phyloP scores from a whole-genome alignment of 2,113 vertebrate genomes.

The Catharus fuscescens region DNA sequence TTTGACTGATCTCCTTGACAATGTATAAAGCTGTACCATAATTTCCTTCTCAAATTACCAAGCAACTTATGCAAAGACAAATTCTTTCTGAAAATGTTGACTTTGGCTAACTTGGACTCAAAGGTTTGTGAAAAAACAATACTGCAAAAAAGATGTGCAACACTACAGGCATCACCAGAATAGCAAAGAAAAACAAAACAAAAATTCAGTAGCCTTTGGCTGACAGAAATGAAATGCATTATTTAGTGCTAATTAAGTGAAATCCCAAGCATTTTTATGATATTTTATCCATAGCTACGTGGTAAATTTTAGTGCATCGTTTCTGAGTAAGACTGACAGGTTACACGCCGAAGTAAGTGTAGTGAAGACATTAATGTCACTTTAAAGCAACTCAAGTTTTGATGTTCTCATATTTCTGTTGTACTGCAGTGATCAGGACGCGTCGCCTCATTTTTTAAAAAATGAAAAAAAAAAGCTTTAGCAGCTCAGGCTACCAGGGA shows the following conservation, averaged over 20 bases:
- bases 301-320: not conserved
- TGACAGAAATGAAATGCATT: slow-evolving; percentile 3
- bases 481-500: not conserved
- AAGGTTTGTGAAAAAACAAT: not conserved
- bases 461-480: slow-evolving; percentile 24
- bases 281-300: not conserved
- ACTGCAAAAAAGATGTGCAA: not conserved
- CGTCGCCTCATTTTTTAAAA: not conserved
- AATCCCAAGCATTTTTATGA: not conserved
- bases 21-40: not conserved
- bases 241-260: not conserved
- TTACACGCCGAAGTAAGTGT: slow-evolving; percentile 24
- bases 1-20: not conserved
- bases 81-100: not conserved
- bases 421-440: not conserved
- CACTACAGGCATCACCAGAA: not conserved
- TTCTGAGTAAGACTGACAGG: not conserved
- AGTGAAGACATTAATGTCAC: slow-evolving; percentile 39
- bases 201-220: not conserved
- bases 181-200: slow-evolving; percentile 9
- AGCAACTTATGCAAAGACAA: not conserved
- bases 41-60: not conserved
- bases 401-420: not conserved
- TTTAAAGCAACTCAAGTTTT: slow-evolving; percentile 10
- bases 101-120: not conserved